phyloP scores from a whole-genome alignment of 2,113 vertebrate genomes.

The Oceanites oceanicus region DNA sequence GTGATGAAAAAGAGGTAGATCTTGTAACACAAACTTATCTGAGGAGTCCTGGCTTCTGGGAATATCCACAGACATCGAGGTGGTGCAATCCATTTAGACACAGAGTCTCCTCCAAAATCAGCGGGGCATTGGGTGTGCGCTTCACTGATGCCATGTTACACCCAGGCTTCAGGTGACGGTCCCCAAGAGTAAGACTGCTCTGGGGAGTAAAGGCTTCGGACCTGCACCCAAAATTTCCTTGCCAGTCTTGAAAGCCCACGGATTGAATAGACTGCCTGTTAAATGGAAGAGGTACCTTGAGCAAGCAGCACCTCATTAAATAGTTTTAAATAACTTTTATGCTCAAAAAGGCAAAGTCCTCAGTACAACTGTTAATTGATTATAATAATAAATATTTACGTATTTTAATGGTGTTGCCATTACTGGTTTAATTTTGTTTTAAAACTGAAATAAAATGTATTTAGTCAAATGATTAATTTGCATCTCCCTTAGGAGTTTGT shows the following conservation, averaged over 20 bases:
- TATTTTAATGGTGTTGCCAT: background rate
- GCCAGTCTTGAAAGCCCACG: background rate
- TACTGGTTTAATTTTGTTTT: background rate
- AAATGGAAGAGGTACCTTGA: background rate
- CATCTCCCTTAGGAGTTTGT: background rate
- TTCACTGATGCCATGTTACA: background rate
- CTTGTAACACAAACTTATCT: background rate
- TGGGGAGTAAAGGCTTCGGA: background rate
- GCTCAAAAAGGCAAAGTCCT: background rate
- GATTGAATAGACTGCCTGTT: background rate
- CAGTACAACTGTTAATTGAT: background rate
- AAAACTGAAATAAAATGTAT: background rate
- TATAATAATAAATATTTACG: background rate
- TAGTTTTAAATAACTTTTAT: background rate
- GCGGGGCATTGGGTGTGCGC: fast-evolving
- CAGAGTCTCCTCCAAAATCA: background rate
- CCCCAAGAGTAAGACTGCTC: background rate
- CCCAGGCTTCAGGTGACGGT: background rate
- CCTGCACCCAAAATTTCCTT: background rate
- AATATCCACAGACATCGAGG: background rate
- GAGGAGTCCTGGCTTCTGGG: background rate
- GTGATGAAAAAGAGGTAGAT: background rate
- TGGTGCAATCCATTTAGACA: fast-evolving
- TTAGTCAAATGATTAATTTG: background rate
- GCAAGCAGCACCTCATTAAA: background rate